These are phyloP conservation scores for Schizaphis graminum DNA, from an alignment of 2,888 invertebrate genomes.

Conservation along the genomic window DNA sequence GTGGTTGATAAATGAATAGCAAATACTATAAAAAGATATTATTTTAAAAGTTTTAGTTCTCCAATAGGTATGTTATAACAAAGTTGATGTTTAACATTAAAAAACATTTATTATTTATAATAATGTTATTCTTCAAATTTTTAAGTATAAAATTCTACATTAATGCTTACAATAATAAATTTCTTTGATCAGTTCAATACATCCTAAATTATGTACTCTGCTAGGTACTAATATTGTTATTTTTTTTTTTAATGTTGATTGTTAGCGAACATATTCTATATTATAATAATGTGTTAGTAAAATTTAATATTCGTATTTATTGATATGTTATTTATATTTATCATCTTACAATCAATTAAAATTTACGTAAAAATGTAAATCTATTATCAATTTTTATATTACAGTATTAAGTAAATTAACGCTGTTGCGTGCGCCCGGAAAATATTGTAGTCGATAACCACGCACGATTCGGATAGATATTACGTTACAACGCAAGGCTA, in stretches of 20 bases:
- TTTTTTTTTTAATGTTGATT: not conserved
- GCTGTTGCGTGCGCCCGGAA: not conserved
- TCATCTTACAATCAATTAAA: no score
- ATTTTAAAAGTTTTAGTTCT: not conserved
- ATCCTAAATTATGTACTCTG: not conserved
- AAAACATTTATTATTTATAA: not conserved
- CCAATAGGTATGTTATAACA: not conserved
- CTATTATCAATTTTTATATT: not conserved
- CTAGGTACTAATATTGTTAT: not conserved
- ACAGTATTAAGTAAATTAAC: not conserved
- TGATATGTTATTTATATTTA: not conserved
- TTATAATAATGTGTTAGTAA: not conserved
- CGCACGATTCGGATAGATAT: not conserved
- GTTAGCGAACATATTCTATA: not conserved
- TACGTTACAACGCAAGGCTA: not conserved
- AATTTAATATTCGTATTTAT: not conserved
- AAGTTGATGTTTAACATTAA: not conserved
- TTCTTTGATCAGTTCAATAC: not conserved
- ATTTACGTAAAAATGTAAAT: no score
- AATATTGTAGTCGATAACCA: not conserved
- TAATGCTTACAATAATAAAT: not conserved
- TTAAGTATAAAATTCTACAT: not conserved
- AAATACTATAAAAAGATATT: not conserved
- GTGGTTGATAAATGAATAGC: not conserved
- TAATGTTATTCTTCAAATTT: not conserved